Percentiles rank a stretch among this genome's conserved stretches.
These are phyloP conservation scores for Popillia japonica DNA, from an alignment of 1,140 invertebrate species.

Conservation along the genomic window DNA sequence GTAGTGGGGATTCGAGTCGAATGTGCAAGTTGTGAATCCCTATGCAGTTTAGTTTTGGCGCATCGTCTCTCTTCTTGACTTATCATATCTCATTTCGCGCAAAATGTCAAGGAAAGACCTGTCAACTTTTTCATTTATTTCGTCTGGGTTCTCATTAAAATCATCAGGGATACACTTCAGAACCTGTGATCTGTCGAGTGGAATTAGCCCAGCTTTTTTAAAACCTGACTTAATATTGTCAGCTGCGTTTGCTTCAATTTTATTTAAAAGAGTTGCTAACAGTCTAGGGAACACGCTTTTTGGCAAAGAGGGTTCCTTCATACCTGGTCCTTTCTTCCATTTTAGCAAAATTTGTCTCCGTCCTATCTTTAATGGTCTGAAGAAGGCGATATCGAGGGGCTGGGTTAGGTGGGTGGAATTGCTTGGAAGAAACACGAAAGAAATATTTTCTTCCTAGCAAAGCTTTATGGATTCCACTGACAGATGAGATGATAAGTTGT, in stretches of 20 bases:
- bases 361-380: slow-evolving; percentile 15
- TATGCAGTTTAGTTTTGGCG: not conserved
- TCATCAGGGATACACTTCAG: not conserved
- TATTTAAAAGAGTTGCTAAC: slow-evolving; percentile 41
- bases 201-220: slow-evolving; percentile 50
- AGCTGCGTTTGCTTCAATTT: slow-evolving; percentile 40
- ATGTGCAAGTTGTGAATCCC: no score
- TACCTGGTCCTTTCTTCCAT: slow-evolving; percentile 28
- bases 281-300: slow-evolving; percentile 28
- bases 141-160: not conserved
- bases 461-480: slow-evolving; percentile 3
- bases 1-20: no score
- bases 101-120: not conserved
- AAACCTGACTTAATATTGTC: slow-evolving; percentile 52
- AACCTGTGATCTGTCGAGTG: slow-evolving; percentile 49
- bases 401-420: slow-evolving; percentile 35
- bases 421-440: slow-evolving; percentile 30
- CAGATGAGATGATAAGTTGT: slow-evolving; percentile 16
- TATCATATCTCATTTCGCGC: not conserved
- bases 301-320: slow-evolving; percentile 21
- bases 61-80: not conserved
- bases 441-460: not conserved
- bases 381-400: slow-evolving; percentile 25
- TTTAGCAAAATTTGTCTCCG: slow-evolving; percentile 29
- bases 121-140: not conserved